Conservation (phyloP, 37 sponge, comb jelly and placozoan genomes). For the Spongilla lacustris region DNA sequence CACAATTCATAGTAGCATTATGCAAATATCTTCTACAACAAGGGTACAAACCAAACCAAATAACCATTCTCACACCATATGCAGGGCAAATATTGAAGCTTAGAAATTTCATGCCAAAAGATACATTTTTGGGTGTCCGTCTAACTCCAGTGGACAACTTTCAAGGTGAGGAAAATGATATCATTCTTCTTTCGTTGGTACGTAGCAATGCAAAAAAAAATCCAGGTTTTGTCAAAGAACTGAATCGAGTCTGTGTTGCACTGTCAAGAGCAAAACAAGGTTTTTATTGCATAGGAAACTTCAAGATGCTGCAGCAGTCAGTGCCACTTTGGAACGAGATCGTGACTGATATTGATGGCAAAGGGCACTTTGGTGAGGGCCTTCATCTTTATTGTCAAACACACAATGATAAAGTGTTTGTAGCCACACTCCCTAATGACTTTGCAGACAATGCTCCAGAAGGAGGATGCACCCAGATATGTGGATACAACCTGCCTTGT, state of each 20-base stretch:
- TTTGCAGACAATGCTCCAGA: constrained; percentile 14
- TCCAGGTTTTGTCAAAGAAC: constrained; percentile 48
- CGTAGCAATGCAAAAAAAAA: constrained; percentile 53
- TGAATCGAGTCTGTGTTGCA: constrained; percentile 76
- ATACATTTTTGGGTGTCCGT: constrained; percentile 14
- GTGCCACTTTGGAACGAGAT: constrained; percentile 36
- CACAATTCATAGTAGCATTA: constrained; percentile 42
- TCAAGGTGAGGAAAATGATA: constrained; percentile 83
- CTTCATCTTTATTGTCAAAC: constrained; percentile 33
- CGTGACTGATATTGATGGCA: constrained; percentile 1
- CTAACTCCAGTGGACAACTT: constrained; percentile 66
- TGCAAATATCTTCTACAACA: constrained; percentile 62
- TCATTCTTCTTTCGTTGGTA: constrained; percentile 70
- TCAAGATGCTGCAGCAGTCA: constrained; percentile 28
- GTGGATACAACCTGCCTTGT: constrained; percentile 25
- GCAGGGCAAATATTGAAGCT: constrained; percentile 51
- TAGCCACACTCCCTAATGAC: constrained; percentile 17
- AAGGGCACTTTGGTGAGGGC: constrained; percentile 18
- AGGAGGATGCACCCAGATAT: constrained; percentile 46
- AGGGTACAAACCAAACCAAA: constrained; percentile 26
- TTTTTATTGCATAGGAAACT: constrained; percentile 72
- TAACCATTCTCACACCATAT: constrained; percentile 77
- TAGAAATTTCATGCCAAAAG: constrained; percentile 18
- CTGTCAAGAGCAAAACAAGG: constrained; percentile 78
- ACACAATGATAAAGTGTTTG: constrained; percentile 10